Percentiles rank a stretch among this genome's conserved stretches.
Conservation (phyloP, 2,113 vertebrate genomes). For the Dipodomys merriami region DNA sequence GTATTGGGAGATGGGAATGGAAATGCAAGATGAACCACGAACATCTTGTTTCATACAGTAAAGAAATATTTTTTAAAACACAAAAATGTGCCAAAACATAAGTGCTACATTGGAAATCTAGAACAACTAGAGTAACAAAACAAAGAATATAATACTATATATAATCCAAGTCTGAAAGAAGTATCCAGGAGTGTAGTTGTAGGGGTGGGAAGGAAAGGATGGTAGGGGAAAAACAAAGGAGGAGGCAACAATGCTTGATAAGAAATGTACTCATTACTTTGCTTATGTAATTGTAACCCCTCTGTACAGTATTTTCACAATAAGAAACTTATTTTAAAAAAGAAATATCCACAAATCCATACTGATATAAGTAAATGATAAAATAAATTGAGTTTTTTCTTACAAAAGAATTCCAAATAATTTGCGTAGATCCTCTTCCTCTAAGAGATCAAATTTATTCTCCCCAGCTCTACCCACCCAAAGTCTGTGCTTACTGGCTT, state of each 20-base stretch:
- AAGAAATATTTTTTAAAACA: not conserved
- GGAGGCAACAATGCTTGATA: too few species aligned
- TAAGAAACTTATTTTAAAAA: not conserved
- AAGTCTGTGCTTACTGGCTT: not conserved
- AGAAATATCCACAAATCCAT: not conserved
- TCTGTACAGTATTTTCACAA: too few species aligned
- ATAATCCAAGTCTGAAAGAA: not conserved
- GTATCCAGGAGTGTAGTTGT: too few species aligned
- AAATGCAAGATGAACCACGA: not conserved
- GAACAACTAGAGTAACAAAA: not conserved
- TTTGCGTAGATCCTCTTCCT: not conserved
- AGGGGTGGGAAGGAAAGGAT: too few species aligned
- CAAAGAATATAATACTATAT: not conserved
- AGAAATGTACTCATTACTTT: too few species aligned
- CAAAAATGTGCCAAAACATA: not conserved
- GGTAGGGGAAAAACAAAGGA: too few species aligned
- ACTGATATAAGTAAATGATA: not conserved
- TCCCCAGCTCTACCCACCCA: not conserved
- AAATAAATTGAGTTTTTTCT: not conserved
- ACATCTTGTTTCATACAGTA: not conserved
- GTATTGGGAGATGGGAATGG: not conserved
- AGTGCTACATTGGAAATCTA: not conserved
- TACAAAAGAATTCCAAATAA: not conserved
- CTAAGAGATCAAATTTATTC: not conserved
- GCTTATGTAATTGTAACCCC: too few species aligned